Conservation (phyloP, 2,888 invertebrate species). For the Plagodis pulveraria region DNA sequence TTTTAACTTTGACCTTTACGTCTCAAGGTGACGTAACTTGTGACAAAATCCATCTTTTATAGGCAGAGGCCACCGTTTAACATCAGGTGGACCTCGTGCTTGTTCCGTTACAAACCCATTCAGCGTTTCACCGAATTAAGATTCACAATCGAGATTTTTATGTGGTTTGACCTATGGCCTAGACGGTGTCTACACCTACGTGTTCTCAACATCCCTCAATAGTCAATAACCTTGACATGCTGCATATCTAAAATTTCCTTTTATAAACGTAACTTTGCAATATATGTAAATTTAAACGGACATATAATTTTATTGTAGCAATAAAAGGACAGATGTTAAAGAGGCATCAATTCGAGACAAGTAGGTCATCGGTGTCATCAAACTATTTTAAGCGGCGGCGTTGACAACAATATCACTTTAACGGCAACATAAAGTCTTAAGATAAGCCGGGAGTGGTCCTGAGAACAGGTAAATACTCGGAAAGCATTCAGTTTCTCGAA, state of each 20-base stretch:
- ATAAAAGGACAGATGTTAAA: background rate
- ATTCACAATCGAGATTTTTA: conserved; percentile 12
- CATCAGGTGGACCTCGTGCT: too few relatives aligned
- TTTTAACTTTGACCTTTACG: too few relatives aligned
- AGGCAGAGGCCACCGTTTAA: background rate
- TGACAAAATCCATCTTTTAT: conserved; percentile 10
- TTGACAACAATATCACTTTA: conserved; percentile 38
- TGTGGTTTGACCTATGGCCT: conserved; percentile 28
- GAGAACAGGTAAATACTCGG: conserved; percentile 43
- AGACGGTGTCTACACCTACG: conserved; percentile 14
- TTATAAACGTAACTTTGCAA: conserved; percentile 3
- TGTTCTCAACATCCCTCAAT: conserved; percentile 25
- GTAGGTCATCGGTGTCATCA: conserved; percentile 41
- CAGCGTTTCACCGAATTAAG: too few relatives aligned
- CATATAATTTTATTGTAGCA: background rate
- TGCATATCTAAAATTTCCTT: conserved; percentile 13
- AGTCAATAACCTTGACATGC: conserved; percentile 27
- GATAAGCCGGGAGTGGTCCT: conserved; percentile 44
- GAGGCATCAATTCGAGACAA: conserved; percentile 29
- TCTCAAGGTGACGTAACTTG: too few relatives aligned
- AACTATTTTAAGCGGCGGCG: conserved; percentile 30
- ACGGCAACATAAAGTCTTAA: conserved; percentile 39
- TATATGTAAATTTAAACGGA: conserved; percentile 3
- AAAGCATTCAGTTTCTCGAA: conserved; percentile 40
- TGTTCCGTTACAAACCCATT: too few relatives aligned